Evolutionary conservation across 2,888 invertebrate genomes (phyloP).

Genomic region (Lasius fuliginosus): DNA sequence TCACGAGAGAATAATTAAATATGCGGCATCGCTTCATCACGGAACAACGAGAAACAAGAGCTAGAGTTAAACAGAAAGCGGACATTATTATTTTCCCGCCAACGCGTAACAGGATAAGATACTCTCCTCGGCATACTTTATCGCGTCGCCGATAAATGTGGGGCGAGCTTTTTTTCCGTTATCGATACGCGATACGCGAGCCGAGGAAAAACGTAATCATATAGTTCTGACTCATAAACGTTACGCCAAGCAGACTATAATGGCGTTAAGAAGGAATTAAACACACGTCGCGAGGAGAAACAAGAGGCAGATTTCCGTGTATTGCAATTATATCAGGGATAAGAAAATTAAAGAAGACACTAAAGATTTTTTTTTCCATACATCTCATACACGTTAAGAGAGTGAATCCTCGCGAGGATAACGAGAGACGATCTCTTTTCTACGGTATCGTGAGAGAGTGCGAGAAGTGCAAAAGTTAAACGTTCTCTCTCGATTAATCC

Average conservation of each 20-base stretch:
- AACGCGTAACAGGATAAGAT: conserved; percentile 24
- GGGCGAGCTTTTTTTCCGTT: neutral
- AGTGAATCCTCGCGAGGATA: conserved; percentile 21
- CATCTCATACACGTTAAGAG: neutral
- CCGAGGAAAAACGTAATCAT: conserved; percentile 13
- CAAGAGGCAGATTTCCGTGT: neutral
- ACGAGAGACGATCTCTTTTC: conserved; percentile 9
- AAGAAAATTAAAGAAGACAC: neutral
- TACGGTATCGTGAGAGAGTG: conserved; percentile 10
- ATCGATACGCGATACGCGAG: neutral
- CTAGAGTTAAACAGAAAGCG: neutral
- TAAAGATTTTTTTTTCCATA: neutral
- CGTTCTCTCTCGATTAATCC: neutral
- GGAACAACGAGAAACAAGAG: neutral
- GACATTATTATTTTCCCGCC: conserved; percentile 22
- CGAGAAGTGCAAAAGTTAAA: conserved; percentile 23
- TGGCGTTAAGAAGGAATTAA: neutral
- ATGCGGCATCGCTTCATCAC: neutral
- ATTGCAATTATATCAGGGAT: neutral
- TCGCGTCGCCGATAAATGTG: conserved; percentile 7
- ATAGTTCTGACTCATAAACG: conserved; percentile 6
- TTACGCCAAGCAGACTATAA: neutral
- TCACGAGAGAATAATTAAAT: neutral
- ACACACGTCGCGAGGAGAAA: neutral
- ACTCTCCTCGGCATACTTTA: conserved; percentile 5